Evolutionary conservation across 2,888 invertebrate species (phyloP), one percentile per base, ranked within the genome.

Genomic region (Pegoplata infirma): DNA sequence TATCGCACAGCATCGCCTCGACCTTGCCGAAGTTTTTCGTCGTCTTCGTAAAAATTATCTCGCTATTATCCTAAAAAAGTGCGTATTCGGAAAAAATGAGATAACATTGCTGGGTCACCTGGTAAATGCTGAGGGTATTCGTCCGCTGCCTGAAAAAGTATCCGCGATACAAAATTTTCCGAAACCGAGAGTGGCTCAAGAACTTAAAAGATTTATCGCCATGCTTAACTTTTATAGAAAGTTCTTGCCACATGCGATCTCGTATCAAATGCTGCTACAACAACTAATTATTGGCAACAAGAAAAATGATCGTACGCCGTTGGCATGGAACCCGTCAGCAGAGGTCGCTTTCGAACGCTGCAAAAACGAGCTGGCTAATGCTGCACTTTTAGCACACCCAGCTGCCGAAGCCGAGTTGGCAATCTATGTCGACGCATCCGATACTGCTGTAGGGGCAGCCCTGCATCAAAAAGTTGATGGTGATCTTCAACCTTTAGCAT

Each of bases 191-290:
- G n/a, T n/a, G n/a, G n/a, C n/a, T n/a, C n/a, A n/a, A n/a, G n/a
- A n/a, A n/a, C n/a, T n/a, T n/a, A n/a, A n/a, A n/a, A n/a, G n/a
- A n/a, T n/a, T n/a, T n/a, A n/a, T n/a, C n/a, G n/a, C n/a, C n/a
- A n/a, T n/a, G n/a, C n/a, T n/a, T n/a, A n/a, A n/a, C n/a, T n/a
- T n/a, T n/a, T n/a, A n/a, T n/a, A n/a, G n/a, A n/a, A n/a, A n/a
- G n/a, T n/a, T n/a, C n/a, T n/a, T n/a, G n/a, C n/a, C n/a, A n/a
- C n/a, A n/a, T n/a, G n/a, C n/a, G n/a, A n/a, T n/a, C n/a, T n/a
- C n/a, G n/a, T n/a, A n/a, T n/a, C 25, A 25, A 78, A 79, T 40
- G 59, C 80, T 19, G 80, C 71, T 8, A 77, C 81, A 68, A n/a
- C 80, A 58, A 1, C 53, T 40, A 5, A 21, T 51, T n/a, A 10